Conservation (phyloP, 2,888 invertebrate species). For the Cenopis cana region DNA sequence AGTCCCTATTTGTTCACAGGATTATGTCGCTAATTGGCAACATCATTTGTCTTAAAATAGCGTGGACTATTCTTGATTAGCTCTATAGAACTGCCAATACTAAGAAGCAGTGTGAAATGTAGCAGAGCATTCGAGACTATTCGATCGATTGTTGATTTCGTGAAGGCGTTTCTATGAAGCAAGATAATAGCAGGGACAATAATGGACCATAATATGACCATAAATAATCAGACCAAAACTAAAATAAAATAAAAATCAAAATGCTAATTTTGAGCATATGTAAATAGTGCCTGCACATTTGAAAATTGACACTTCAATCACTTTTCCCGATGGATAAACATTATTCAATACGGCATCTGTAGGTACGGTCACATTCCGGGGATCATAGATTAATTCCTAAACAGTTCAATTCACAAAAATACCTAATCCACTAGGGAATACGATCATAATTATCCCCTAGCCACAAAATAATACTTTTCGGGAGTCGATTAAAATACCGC, state of each 20-base stretch:
- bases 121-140: neutral
- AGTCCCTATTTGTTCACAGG: neutral
- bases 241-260: too few relatives aligned
- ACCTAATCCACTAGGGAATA: neutral
- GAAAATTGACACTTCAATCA: too few relatives aligned
- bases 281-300: too few relatives aligned
- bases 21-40: neutral
- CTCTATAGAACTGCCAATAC: constrained; percentile 1
- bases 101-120: constrained; percentile 10
- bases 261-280: too few relatives aligned
- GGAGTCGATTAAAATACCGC: constrained; percentile 32
- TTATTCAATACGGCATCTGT: too few relatives aligned
- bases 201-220: too few relatives aligned
- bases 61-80: neutral
- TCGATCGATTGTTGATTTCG: neutral
- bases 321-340: too few relatives aligned
- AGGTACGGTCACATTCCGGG: too few relatives aligned
- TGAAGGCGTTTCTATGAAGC: neutral
- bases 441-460: constrained; percentile 20
- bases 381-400: too few relatives aligned
- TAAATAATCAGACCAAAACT: too few relatives aligned
- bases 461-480: constrained; percentile 24
- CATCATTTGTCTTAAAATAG: neutral
- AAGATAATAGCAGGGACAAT: too few relatives aligned
- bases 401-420: neutral